These are phyloP conservation scores for Cygnus buccinator DNA, from an alignment of 2,113 vertebrate genomes.

Conservation along the genomic window DNA sequence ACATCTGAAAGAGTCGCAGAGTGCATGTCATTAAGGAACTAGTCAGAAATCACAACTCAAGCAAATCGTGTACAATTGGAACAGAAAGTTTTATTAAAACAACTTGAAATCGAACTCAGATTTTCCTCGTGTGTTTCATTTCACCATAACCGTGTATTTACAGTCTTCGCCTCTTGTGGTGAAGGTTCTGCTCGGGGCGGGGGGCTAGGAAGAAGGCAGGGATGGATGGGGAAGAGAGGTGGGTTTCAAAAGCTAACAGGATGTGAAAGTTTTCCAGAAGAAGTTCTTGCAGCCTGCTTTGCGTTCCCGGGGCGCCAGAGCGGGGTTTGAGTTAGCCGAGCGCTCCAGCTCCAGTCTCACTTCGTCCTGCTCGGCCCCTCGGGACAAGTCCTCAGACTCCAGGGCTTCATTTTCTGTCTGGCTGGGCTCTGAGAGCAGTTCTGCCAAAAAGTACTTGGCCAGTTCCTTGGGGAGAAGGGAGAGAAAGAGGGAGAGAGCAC, in stretches of 20 bases:
- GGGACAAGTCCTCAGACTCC: conserved; percentile 86
- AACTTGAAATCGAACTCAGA: conserved; percentile 73
- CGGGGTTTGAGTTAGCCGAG: conserved; percentile 84
- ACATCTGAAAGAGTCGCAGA: conserved; percentile 61
- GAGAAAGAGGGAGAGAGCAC: not conserved
- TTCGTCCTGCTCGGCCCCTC: conserved; percentile 85
- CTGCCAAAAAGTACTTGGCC: conserved; percentile 88
- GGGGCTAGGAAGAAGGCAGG: conserved; percentile 20
- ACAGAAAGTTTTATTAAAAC: conserved; percentile 77
- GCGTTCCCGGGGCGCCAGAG: conserved; percentile 91
- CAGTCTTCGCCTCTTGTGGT: conserved; percentile 76
- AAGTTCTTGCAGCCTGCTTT: conserved; percentile 99
- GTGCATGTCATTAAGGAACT: conserved; percentile 49
- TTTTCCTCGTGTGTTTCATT: conserved; percentile 67
- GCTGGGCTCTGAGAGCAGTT: conserved; percentile 91
- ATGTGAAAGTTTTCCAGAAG: conserved; percentile 99
- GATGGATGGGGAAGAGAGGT: conserved; percentile 5
- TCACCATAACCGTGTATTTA: conserved; percentile 82
- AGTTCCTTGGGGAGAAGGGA: conserved; percentile 80
- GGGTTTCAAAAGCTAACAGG: conserved; percentile 84
- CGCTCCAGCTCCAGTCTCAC: conserved; percentile 89
- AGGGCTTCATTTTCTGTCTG: conserved; percentile 93
- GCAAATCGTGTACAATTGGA: conserved; percentile 72
- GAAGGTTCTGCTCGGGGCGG: conserved; percentile 60
- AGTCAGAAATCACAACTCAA: conserved; percentile 74